Evolutionary conservation across 2,888 invertebrate genomes (phyloP).

Genomic region (Scotopteryx bipunctaria): DNA sequence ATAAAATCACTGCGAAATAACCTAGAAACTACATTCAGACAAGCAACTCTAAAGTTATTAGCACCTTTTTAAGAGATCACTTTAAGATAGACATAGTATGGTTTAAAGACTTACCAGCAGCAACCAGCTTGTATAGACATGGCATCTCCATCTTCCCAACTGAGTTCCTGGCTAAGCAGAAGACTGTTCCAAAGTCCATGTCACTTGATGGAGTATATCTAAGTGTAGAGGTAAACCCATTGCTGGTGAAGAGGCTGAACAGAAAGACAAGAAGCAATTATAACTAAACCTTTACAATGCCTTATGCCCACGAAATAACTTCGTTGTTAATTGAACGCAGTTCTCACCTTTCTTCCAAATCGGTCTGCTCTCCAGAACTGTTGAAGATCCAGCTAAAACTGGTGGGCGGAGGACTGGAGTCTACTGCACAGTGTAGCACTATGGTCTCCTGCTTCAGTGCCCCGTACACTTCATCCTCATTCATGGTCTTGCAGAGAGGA

Average conservation of each 20-base stretch:
- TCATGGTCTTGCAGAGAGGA: slow-evolving; percentile 88
- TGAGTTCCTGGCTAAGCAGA: slow-evolving; percentile 91
- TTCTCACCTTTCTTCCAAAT: slow-evolving; percentile 85
- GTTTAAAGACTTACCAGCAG: slow-evolving; percentile 85
- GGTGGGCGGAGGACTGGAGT: slow-evolving; percentile 91
- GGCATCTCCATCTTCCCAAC: slow-evolving; percentile 91
- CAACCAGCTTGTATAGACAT: slow-evolving; percentile 92
- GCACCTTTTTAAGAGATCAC: too few relatives aligned
- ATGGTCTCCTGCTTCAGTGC: slow-evolving; percentile 93
- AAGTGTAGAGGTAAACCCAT: slow-evolving; percentile 86
- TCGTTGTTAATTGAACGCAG: background rate
- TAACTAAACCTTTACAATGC: background rate
- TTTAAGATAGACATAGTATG: too few relatives aligned
- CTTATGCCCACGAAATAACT: background rate
- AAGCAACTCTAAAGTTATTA: too few relatives aligned
- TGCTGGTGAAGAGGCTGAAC: slow-evolving; percentile 70
- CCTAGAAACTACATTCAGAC: too few relatives aligned
- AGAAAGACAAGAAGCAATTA: too few relatives aligned
- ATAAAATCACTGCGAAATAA: too few relatives aligned
- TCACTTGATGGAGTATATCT: slow-evolving; percentile 92
- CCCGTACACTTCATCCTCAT: slow-evolving; percentile 89
- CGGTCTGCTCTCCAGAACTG: slow-evolving; percentile 92
- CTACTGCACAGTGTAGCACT: slow-evolving; percentile 90
- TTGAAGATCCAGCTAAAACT: slow-evolving; percentile 96
- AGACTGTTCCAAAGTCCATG: slow-evolving; percentile 92